Percentiles rank a stretch among this genome's conserved stretches.
Conservation (phyloP, 1,140 invertebrate species). For the Leptinotarsa texana region DNA sequence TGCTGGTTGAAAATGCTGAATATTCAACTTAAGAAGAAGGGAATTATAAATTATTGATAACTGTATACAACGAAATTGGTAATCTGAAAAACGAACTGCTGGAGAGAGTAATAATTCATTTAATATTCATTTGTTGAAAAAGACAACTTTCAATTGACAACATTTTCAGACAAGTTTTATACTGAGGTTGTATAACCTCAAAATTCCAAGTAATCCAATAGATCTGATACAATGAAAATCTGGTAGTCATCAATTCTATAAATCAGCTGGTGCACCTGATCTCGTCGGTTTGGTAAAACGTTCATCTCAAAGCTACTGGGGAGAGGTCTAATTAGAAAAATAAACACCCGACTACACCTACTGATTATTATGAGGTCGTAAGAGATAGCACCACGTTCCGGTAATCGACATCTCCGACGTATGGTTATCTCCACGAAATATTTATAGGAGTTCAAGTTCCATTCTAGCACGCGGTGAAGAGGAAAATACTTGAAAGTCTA, state of each 20-base stretch:
- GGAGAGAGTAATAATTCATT: too few relatives aligned
- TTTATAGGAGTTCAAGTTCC: conserved; percentile 18
- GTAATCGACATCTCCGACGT: conserved; percentile 1
- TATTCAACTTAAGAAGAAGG: too few relatives aligned
- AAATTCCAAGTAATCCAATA: too few relatives aligned
- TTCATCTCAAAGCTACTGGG: conserved; percentile 10
- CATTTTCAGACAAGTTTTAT: too few relatives aligned
- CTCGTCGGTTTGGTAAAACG: conserved; percentile 10
- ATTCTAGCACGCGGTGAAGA: conserved; percentile 17
- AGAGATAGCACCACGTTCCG: neutral
- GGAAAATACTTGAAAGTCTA: conserved; percentile 40
- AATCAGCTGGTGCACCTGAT: neutral
- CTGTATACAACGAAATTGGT: too few relatives aligned
- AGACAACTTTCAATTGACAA: too few relatives aligned
- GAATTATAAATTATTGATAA: too few relatives aligned
- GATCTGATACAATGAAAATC: neutral
- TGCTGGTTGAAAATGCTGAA: too few relatives aligned
- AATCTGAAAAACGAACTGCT: too few relatives aligned
- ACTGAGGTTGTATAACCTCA: too few relatives aligned
- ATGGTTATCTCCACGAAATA: conserved; percentile 16
- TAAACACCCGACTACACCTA: conserved; percentile 17
- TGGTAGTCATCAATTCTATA: conserved; percentile 10
- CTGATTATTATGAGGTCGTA: conserved; percentile 19
- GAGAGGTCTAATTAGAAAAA: conserved; percentile 23
- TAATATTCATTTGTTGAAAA: too few relatives aligned